Conservation (phyloP, 2,113 vertebrate species). For the Strix aluco region DNA sequence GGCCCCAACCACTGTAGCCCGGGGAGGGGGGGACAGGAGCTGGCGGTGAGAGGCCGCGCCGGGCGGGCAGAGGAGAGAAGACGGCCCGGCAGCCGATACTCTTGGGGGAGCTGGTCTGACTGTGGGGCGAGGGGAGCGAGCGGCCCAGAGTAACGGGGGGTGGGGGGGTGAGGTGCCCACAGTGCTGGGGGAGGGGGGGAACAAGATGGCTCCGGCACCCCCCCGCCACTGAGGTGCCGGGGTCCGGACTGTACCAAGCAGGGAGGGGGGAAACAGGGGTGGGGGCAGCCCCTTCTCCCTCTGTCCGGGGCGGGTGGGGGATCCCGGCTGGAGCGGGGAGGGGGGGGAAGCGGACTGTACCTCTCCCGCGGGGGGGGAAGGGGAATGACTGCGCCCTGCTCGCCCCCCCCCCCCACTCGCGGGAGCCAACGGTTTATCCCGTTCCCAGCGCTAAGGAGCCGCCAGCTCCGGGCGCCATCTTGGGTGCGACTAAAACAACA, state of each 20-base stretch:
- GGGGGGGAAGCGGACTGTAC: slow-evolving; percentile 41
- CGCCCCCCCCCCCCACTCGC: background rate
- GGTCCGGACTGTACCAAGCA: slow-evolving; percentile 45
- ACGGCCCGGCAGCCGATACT: background rate
- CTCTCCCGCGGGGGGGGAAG: background rate
- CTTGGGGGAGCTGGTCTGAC: background rate
- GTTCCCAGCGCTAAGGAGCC: background rate
- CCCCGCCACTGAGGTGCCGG: background rate
- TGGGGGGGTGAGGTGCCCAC: background rate
- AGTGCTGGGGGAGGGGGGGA: background rate
- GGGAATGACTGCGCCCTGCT: background rate
- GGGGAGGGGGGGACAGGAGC: background rate
- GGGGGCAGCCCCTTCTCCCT: background rate
- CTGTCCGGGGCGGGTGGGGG: slow-evolving; percentile 6
- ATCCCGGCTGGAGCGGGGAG: background rate
- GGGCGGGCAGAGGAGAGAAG: background rate
- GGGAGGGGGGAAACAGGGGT: background rate
- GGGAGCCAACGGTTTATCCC: slow-evolving; percentile 58
- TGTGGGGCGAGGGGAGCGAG: background rate
- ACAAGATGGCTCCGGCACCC: background rate
- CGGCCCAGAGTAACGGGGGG: background rate
- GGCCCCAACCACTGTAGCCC: slow-evolving; percentile 2
- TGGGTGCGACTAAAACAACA: slow-evolving; percentile 90
- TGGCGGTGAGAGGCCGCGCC: background rate
- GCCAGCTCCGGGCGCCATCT: slow-evolving; percentile 79